A percentile compares a stretch with the other conserved stretches of the same genome.
These are phyloP conservation scores for Agriopis leucophaearia DNA, from an alignment of 2,888 invertebrate genomes.

Conservation along the genomic window DNA sequence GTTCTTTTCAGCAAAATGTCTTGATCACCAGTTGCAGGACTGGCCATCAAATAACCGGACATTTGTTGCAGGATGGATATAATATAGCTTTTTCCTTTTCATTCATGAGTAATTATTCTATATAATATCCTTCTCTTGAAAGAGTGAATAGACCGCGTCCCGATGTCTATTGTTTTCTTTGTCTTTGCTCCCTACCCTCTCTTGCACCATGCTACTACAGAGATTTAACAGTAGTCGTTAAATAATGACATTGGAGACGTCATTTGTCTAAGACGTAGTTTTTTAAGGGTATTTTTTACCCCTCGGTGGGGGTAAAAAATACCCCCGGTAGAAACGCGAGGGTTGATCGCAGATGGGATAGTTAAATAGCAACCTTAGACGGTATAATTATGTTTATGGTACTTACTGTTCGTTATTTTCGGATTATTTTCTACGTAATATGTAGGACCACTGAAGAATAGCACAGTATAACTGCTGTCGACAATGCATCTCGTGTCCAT, in stretches of 20 bases:
- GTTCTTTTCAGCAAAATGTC: too few relatives aligned
- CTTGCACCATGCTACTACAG: neutral
- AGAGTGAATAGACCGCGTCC: too few relatives aligned
- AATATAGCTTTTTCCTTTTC: too few relatives aligned
- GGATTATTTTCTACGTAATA: conserved; percentile 2
- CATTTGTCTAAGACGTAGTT: conserved; percentile 40
- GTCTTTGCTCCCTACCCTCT: neutral
- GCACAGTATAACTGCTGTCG: too few relatives aligned
- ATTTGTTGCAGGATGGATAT: too few relatives aligned
- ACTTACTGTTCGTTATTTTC: conserved; percentile 35
- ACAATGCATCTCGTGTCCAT: too few relatives aligned
- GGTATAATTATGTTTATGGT: conserved; percentile 43
- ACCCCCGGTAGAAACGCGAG: conserved; percentile 27
- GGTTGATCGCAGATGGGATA: conserved; percentile 45
- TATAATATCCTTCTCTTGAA: too few relatives aligned
- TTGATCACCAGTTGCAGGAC: too few relatives aligned
- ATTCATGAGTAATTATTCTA: too few relatives aligned
- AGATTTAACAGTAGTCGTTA: conserved; percentile 32
- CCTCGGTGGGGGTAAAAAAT: conserved; percentile 32
- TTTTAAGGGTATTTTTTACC: conserved; percentile 41
- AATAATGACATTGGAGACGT: conserved; percentile 41
- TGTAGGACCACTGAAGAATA: too few relatives aligned
- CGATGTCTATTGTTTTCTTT: neutral
- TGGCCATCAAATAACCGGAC: too few relatives aligned
- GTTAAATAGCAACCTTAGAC: conserved; percentile 44